Evolutionary conservation across 2,888 invertebrate genomes (phyloP), one percentile per base, ranked within the genome.

Genomic region (Rosalia funebris): DNA sequence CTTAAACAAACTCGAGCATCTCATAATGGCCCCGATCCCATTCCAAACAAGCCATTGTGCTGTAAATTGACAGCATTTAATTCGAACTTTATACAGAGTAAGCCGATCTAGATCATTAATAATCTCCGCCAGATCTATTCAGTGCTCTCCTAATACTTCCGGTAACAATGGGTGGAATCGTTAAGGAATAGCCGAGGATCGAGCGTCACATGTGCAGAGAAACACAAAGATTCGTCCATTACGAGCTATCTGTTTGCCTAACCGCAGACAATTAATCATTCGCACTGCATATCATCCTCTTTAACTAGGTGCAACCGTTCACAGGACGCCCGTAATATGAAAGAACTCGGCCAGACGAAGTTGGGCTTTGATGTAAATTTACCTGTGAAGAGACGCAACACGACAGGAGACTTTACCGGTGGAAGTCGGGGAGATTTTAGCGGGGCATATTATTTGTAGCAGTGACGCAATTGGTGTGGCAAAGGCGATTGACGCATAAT

Each of bases 251-350:
- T 80, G 78, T 79, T 77, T 72, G 75, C 74, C 71, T 75, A 77
- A 79, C 79, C 79, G 75, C 79, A 79, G 55, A 77, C 76, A 75
- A 81, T 81, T 81, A 80, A 81, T 81, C 81, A 81, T 76, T 70
- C 32, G 57, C 73, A 67, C 66, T 81, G 81, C 80, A 81, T 81
- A 80, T 81, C 81, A 81, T 81, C 80, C 81, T 80, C 76, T 80
- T 77, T 81, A 81, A 81, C 81, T 77, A 80, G 79, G 52, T 57
- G 66, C 64, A 58, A 64, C 64, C 61, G 62, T 63, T 64, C 66
- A 62, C 71, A 72, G 70, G 75, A 75, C 74, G 73, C 71, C n/a
- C n/a, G n/a, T n/a, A n/a, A n/a, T n/a, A n/a, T n/a, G n/a, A n/a
- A n/a, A n/a, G n/a, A n/a, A n/a, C n/a, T n/a, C n/a, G n/a, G n/a